Evolutionary conservation across 2,888 invertebrate genomes (phyloP).

Genomic region (Zygaena filipendulae): DNA sequence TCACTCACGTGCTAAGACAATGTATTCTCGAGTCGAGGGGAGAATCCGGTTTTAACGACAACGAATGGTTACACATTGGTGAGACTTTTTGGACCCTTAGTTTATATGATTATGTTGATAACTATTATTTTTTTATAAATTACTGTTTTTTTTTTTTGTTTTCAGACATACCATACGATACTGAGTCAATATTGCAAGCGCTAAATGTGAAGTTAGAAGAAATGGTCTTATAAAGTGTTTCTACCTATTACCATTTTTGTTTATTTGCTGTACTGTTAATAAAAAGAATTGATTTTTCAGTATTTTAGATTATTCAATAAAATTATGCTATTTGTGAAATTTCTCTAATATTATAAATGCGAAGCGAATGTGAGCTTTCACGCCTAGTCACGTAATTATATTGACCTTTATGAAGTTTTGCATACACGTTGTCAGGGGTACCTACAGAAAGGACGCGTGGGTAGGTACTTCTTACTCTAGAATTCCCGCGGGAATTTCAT

Average conservation of each 20-base stretch:
- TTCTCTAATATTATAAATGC: too few species aligned
- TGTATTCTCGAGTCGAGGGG: slow-evolving; percentile 45
- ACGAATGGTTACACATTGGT: slow-evolving; percentile 43
- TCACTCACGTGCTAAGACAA: slow-evolving; percentile 36
- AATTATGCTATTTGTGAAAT: too few species aligned
- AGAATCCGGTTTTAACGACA: slow-evolving; percentile 41
- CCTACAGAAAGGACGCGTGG: too few species aligned
- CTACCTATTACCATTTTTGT: too few species aligned
- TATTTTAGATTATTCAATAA: background rate
- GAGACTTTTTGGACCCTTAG: slow-evolving; percentile 12
- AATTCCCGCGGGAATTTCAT: too few species aligned
- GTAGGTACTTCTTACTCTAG: too few species aligned
- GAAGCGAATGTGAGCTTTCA: too few species aligned
- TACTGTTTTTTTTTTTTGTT: slow-evolving; percentile 13
- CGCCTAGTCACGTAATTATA: too few species aligned
- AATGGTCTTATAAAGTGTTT: slow-evolving; percentile 18
- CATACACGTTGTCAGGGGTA: too few species aligned
- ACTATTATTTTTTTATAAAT: slow-evolving; percentile 1
- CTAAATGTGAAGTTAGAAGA: slow-evolving; percentile 35
- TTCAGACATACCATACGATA: slow-evolving; percentile 40
- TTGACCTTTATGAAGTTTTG: too few species aligned
- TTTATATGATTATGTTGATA: too few species aligned
- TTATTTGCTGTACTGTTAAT: background rate
- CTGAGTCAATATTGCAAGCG: slow-evolving; percentile 40
- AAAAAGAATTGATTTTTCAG: background rate